Evolutionary conservation across 2,888 invertebrate genomes (phyloP).

Genomic region (Callinectes sapidus): DNA sequence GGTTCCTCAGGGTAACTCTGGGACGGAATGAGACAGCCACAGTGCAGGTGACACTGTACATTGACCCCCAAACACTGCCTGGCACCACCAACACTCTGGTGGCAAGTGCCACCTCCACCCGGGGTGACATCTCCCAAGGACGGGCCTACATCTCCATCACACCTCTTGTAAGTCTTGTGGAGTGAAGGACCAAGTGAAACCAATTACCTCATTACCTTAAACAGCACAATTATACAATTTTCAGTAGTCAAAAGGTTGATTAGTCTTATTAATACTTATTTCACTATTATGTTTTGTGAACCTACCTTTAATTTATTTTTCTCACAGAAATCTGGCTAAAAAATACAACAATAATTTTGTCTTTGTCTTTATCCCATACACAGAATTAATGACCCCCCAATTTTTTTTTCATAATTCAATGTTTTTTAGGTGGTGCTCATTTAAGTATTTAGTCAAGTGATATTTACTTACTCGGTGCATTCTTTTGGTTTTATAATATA

Average conservation of each 20-base stretch:
- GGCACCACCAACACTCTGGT: constrained; percentile 46
- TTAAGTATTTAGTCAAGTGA: not conserved
- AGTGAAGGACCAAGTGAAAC: not conserved
- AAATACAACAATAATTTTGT: not conserved
- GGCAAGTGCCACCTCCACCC: constrained; percentile 46
- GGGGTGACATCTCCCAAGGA: constrained; percentile 45
- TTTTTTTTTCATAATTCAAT: not conserved
- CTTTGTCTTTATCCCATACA: not conserved
- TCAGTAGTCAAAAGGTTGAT: not conserved
- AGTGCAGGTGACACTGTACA: constrained; percentile 3
- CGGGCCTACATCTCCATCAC: constrained; percentile 51
- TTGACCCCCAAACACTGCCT: constrained; percentile 23
- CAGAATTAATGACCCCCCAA: not conserved
- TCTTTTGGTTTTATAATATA: not conserved
- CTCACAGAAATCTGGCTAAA: not conserved
- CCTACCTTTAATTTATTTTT: not conserved
- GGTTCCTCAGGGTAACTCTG: constrained; percentile 40
- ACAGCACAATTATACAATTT: not conserved
- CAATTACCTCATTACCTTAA: not conserved
- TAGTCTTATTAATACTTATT: not conserved
- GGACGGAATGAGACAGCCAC: constrained; percentile 49
- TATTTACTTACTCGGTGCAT: not conserved
- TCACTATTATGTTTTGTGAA: not conserved
- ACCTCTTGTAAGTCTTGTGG: constrained; percentile 39
- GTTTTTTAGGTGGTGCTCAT: not conserved